These are phyloP conservation scores for Drosophila pachea DNA, from an alignment of 1,140 invertebrate species.

Conservation along the genomic window DNA sequence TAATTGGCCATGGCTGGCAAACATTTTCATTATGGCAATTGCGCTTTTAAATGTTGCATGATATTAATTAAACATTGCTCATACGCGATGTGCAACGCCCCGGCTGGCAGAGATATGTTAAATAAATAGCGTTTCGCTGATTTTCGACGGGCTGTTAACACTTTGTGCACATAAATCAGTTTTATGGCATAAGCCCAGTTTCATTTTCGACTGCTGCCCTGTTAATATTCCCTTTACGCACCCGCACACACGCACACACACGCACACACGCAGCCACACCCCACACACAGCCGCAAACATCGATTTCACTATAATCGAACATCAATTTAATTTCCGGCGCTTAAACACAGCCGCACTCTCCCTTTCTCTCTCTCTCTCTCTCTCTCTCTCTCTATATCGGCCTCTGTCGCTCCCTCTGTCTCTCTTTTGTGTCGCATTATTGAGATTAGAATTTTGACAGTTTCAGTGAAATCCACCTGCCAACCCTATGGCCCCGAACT, in stretches of 20 bases:
- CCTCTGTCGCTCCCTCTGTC: no score
- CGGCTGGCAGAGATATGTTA: conserved; percentile 14
- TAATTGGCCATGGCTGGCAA: conserved; percentile 20
- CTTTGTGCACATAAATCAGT: conserved; percentile 56
- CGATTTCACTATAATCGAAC: conserved; percentile 33
- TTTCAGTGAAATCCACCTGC: neutral
- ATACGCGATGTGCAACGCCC: conserved; percentile 38
- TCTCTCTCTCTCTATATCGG: no score
- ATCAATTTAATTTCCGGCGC: conserved; percentile 71
- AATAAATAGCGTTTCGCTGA: conserved; percentile 49
- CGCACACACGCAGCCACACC: neutral
- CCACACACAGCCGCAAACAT: conserved; percentile 24
- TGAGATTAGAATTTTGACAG: conserved; percentile 48
- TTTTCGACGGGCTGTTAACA: conserved; percentile 46
- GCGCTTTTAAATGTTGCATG: conserved; percentile 21
- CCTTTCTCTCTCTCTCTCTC: no score
- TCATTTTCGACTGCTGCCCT: conserved; percentile 26
- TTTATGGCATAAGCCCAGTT: conserved; percentile 50
- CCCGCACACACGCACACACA: neutral
- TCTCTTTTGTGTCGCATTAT: neutral
- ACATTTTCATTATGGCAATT: conserved; percentile 30
- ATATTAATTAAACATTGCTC: conserved; percentile 49
- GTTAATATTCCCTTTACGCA: neutral
- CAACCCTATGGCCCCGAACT: neutral
- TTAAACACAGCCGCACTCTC: conserved; percentile 24